These are phyloP conservation scores for Criorhina ranunculi DNA, from an alignment of 2,888 invertebrate species.

Conservation along the genomic window DNA sequence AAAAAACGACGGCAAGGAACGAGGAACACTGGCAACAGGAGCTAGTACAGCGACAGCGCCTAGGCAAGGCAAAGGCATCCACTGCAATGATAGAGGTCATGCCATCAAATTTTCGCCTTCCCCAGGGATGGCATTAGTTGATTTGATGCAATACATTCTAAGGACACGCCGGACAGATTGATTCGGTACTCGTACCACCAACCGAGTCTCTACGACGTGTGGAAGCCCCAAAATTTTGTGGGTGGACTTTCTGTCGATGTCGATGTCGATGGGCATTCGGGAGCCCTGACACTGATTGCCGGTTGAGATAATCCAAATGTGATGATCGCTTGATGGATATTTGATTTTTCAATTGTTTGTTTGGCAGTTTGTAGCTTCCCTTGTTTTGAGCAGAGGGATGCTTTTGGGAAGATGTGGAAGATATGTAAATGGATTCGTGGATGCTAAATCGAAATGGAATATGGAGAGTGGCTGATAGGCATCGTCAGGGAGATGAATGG, in stretches of 20 bases:
- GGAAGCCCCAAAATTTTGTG: too few relatives aligned
- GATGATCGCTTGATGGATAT: slow-evolving; percentile 78
- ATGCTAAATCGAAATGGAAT: slow-evolving; percentile 72
- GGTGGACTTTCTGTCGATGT: slow-evolving; percentile 58
- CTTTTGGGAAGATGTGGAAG: slow-evolving; percentile 2
- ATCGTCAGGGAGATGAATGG: slow-evolving; percentile 62
- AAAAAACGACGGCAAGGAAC: background rate
- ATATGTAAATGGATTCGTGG: slow-evolving; percentile 67
- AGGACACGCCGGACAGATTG: slow-evolving; percentile 67
- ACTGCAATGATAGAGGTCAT: slow-evolving; percentile 73
- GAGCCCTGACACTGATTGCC: slow-evolving; percentile 76
- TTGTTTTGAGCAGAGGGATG: slow-evolving; percentile 4
- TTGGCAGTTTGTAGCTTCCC: slow-evolving; percentile 72
- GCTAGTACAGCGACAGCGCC: background rate
- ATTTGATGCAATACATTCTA: slow-evolving; percentile 74
- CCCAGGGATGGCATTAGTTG: slow-evolving; percentile 75
- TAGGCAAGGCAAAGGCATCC: too few relatives aligned
- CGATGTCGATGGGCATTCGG: slow-evolving; percentile 46
- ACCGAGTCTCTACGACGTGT: slow-evolving; percentile 19
- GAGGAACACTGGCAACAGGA: background rate
- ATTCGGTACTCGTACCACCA: slow-evolving; percentile 45
- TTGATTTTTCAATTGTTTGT: slow-evolving; percentile 77
- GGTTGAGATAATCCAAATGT: slow-evolving; percentile 78
- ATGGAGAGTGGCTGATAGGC: slow-evolving; percentile 52
- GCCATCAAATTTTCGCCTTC: slow-evolving; percentile 74